Percentiles rank a stretch among this genome's conserved stretches.
Conservation (phyloP, 1,140 invertebrate genomes). For the Sinonovacula constricta region DNA sequence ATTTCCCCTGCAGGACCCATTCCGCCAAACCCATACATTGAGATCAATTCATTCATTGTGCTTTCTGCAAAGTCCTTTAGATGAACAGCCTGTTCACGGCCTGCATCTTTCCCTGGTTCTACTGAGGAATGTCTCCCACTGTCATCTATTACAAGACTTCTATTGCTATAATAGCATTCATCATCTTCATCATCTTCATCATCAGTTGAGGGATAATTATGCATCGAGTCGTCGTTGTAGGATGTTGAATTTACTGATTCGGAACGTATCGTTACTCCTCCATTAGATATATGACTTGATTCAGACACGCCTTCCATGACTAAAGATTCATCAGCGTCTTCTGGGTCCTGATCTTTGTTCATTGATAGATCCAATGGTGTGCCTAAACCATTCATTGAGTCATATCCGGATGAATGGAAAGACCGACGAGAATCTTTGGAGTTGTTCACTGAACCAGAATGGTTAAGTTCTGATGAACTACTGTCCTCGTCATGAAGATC, state of each 20-base stretch:
- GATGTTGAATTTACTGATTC: background rate
- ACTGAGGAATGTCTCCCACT: background rate
- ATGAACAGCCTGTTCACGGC: slow-evolving; percentile 74
- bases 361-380: slow-evolving; percentile 62
- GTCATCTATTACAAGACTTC: slow-evolving; percentile 27
- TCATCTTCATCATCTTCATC: slow-evolving; percentile 43
- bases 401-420: slow-evolving; percentile 1
- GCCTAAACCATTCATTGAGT: background rate
- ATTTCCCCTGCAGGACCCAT: slow-evolving; percentile 3
- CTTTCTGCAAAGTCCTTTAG: slow-evolving; percentile 86
- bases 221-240: background rate
- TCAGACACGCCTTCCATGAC: too few species aligned
- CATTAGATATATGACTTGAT: background rate
- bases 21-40: slow-evolving; percentile 82
- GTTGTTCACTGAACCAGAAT: slow-evolving; percentile 11
- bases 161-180: slow-evolving; percentile 38
- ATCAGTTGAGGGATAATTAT: slow-evolving; percentile 20
- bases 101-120: background rate
- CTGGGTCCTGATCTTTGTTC: background rate
- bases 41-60: slow-evolving; percentile 87
- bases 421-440: slow-evolving; percentile 29
- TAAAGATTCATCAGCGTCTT: slow-evolving; percentile 39
- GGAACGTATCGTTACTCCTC: background rate
- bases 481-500: slow-evolving; percentile 25
- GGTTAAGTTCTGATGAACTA: slow-evolving; percentile 10